Evolutionary conservation across 2,888 invertebrate species (phyloP).

Genomic region (Acrobasis repandana): DNA sequence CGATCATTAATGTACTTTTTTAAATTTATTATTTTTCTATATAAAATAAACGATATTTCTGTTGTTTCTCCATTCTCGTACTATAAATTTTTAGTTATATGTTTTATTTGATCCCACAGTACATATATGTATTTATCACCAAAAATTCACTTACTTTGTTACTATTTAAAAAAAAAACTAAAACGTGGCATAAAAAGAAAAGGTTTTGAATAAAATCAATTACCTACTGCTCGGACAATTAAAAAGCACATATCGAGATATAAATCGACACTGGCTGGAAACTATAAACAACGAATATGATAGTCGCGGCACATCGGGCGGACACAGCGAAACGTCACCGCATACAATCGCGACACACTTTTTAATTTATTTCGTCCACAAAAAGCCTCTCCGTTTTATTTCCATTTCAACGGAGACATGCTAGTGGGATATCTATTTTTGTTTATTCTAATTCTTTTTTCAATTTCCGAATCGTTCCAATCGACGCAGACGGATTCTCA

Average conservation of each 20-base stretch:
- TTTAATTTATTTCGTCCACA: conserved; percentile 83
- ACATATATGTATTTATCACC: too few species aligned
- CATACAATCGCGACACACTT: conserved; percentile 78
- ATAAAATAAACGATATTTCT: too few species aligned
- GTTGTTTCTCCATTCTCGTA: too few species aligned
- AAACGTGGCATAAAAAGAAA: too few species aligned
- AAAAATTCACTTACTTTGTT: too few species aligned
- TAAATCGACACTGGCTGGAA: conserved; percentile 13
- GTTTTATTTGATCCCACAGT: too few species aligned
- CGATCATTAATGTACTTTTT: conserved; percentile 41
- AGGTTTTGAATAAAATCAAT: too few species aligned
- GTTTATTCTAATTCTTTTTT: conserved; percentile 75
- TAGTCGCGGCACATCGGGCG: conserved; percentile 43
- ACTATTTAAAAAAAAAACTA: too few species aligned
- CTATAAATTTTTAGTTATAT: too few species aligned
- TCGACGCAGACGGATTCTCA: conserved; percentile 79
- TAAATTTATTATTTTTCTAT: conserved; percentile 19
- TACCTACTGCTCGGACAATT: background rate
- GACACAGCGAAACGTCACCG: conserved; percentile 44
- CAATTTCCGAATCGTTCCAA: conserved; percentile 78
- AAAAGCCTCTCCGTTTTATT: conserved; percentile 80
- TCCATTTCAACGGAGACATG: conserved; percentile 82
- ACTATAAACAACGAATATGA: conserved; percentile 42
- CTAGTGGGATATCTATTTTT: conserved; percentile 82
- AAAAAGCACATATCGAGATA: conserved; percentile 17